Evolutionary conservation across 2,888 invertebrate species (phyloP).

Genomic region (Nyleta sp.): DNA sequence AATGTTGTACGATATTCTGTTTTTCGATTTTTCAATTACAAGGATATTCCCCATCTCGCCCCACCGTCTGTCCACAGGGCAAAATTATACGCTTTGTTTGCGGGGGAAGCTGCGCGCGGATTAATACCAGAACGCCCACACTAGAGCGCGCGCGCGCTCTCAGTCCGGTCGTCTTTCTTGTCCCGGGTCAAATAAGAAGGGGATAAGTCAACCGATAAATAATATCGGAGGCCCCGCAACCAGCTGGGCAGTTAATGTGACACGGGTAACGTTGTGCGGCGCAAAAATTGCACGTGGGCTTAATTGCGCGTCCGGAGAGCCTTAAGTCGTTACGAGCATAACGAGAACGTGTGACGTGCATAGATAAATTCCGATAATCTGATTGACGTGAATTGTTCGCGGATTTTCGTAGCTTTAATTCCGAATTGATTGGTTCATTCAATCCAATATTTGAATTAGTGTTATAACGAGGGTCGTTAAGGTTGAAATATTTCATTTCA

Average conservation of each 20-base stretch:
- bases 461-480: constrained; percentile 62
- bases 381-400: constrained; percentile 60
- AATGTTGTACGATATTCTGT: too few relatives aligned
- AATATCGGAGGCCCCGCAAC: constrained; percentile 72
- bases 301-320: constrained; percentile 73
- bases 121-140: too few relatives aligned
- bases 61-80: too few relatives aligned
- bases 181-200: constrained; percentile 74
- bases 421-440: constrained; percentile 62
- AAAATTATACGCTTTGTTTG: too few relatives aligned
- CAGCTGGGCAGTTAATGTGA: constrained; percentile 73
- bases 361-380: constrained; percentile 63
- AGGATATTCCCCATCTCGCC: too few relatives aligned
- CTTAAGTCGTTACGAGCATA: constrained; percentile 63
- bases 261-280: constrained; percentile 59
- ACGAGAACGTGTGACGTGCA: constrained; percentile 63
- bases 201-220: constrained; percentile 78
- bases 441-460: constrained; percentile 62
- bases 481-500: constrained; percentile 60
- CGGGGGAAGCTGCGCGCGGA: too few relatives aligned
- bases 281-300: constrained; percentile 75
- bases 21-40: too few relatives aligned
- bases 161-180: constrained; percentile 60
- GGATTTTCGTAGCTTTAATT: constrained; percentile 63
- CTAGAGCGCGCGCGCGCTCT: too few relatives aligned